Percentiles rank a stretch among this genome's conserved stretches.
Evolutionary conservation across 2,797 vertebrate genomes (phyloP).

Genomic region (Sciurus vulgaris): DNA sequence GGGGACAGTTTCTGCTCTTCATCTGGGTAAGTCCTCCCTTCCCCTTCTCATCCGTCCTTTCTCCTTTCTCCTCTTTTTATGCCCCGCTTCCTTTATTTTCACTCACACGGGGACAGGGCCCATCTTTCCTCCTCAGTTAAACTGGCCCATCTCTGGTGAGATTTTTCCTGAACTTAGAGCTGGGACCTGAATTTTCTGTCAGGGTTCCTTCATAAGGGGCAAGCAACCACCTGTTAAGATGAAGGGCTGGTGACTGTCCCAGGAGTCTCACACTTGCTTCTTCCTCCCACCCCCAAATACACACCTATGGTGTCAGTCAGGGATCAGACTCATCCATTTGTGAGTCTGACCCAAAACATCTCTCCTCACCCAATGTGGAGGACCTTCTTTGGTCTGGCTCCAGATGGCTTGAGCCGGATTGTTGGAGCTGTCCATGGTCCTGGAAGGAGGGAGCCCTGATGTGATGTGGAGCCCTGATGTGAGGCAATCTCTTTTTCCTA

Average conservation of each 20-base stretch:
- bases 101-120: accelerated
- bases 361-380: neutral
- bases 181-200: neutral
- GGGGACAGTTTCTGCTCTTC: conserved; percentile 42
- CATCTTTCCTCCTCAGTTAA: neutral
- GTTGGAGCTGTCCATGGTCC: neutral
- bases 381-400: neutral
- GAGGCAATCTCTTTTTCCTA: neutral
- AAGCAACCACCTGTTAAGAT: neutral
- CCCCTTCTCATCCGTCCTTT: neutral
- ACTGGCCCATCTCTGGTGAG: neutral
- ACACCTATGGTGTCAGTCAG: neutral
- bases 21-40: conserved; percentile 31
- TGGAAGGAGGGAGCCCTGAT: accelerated
- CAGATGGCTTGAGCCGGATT: accelerated
- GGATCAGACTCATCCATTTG: neutral
- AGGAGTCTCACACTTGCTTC: neutral
- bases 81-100: neutral
- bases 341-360: neutral
- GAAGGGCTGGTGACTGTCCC: neutral
- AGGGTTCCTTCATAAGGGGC: neutral
- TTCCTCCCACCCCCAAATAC: accelerated
- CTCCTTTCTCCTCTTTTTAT: too few species aligned
- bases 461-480: neutral
- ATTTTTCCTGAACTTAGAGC: neutral